A percentile compares a stretch with the other conserved stretches of the same genome.
These are phyloP conservation scores for Australoheros scitulus DNA, from an alignment of 2,113 vertebrate species.

Conservation along the genomic window DNA sequence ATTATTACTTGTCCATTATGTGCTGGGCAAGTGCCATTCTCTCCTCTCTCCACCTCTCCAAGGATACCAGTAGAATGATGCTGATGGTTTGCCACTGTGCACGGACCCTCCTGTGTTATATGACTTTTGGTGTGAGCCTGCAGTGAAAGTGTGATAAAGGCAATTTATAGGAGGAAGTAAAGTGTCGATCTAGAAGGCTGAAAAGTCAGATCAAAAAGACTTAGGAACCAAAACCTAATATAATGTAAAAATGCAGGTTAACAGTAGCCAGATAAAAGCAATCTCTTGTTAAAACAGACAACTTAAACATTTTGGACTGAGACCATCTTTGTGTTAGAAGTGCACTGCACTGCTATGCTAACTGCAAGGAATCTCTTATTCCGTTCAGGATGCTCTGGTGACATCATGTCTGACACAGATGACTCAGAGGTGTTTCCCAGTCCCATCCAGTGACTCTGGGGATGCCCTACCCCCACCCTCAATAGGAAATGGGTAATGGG, in stretches of 20 bases:
- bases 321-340: background rate
- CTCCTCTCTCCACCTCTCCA: conserved; percentile 1
- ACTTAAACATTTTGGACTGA: background rate
- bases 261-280: background rate
- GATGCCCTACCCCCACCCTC: conserved; percentile 34
- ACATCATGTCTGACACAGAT: conserved; percentile 50
- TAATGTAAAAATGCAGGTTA: no score
- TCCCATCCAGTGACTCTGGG: conserved; percentile 35
- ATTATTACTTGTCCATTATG: background rate
- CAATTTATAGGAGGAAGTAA: background rate
- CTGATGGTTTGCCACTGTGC: background rate
- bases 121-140: background rate
- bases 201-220: background rate
- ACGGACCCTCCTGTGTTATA: background rate
- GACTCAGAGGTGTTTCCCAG: conserved; percentile 65
- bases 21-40: background rate
- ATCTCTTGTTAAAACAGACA: background rate
- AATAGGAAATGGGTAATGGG: conserved; percentile 53
- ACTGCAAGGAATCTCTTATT: conserved; percentile 28
- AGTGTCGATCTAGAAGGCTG: background rate
- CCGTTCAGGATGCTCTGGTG: conserved; percentile 2
- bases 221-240: background rate
- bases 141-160: conserved; percentile 7
- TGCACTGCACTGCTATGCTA: background rate
- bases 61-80: conserved; percentile 13